phyloP scores from a whole-genome alignment of 2,113 vertebrate species.

The Pao palembangensis region DNA sequence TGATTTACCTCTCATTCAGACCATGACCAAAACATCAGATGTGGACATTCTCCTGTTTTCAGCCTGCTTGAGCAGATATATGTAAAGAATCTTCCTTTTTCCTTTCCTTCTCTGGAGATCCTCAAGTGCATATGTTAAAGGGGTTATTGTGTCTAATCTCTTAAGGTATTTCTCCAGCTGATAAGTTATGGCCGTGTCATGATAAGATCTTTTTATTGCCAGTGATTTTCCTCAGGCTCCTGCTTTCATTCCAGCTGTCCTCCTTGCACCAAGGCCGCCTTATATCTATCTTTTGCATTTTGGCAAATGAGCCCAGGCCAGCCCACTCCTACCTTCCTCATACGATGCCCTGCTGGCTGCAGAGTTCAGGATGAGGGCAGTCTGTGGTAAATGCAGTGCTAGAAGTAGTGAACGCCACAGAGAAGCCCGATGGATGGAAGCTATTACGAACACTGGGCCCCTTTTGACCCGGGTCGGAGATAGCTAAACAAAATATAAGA shows the following conservation, averaged over 20 bases:
- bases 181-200: constrained; percentile 27
- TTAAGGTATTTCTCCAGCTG: constrained; percentile 9
- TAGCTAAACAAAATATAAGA: constrained; percentile 22
- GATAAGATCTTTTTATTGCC: constrained; percentile 29
- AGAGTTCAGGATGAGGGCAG: constrained; percentile 57
- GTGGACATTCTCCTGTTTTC: no score
- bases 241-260: constrained; percentile 35
- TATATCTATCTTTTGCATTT: constrained; percentile 14
- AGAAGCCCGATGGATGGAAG: constrained; percentile 61
- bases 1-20: no score
- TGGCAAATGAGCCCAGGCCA: constrained; percentile 2
- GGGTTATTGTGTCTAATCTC: background rate
- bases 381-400: constrained; percentile 11
- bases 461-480: constrained; percentile 30
- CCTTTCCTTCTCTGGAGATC: constrained; percentile 12
- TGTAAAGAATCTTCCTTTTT: background rate
- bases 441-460: constrained; percentile 45
- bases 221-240: constrained; percentile 5
- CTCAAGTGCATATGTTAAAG: constrained; percentile 20
- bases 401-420: constrained; percentile 18
- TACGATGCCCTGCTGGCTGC: constrained; percentile 36
- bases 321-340: constrained; percentile 7
- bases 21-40: no score
- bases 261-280: constrained; percentile 15
- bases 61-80: no score